phyloP scores from a whole-genome alignment of 1,140 invertebrate species.

The Sycophaga agraensis region DNA sequence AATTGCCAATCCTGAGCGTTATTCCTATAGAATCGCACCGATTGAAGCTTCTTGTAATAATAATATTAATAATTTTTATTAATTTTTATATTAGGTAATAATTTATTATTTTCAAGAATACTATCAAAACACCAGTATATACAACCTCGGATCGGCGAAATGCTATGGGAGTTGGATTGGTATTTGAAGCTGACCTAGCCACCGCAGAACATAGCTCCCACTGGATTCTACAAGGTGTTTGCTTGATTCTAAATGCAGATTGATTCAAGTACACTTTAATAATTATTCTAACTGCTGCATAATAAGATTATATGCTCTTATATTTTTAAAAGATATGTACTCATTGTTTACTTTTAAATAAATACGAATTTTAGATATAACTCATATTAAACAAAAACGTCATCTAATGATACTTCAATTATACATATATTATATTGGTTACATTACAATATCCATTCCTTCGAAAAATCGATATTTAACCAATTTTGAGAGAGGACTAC shows the following conservation, averaged over 20 bases:
- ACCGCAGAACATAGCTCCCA: constrained; percentile 79
- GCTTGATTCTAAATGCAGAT: constrained; percentile 81
- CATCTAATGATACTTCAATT: too few relatives aligned
- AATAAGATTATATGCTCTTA: too few relatives aligned
- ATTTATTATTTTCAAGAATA: constrained; percentile 65
- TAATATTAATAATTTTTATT: too few relatives aligned
- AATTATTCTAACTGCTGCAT: too few relatives aligned
- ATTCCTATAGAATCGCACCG: constrained; percentile 83
- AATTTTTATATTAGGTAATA: not conserved
- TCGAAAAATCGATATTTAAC: too few relatives aligned
- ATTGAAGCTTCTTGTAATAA: constrained; percentile 80
- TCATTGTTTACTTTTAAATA: too few relatives aligned
- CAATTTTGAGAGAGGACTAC: too few relatives aligned
- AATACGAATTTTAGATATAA: too few relatives aligned
- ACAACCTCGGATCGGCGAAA: constrained; percentile 81
- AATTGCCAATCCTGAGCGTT: constrained; percentile 79
- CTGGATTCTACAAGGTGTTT: constrained; percentile 87
- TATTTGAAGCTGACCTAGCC: constrained; percentile 83
- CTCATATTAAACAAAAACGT: too few relatives aligned
- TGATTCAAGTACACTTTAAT: constrained; percentile 34
- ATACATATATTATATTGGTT: too few relatives aligned
- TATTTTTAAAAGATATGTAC: too few relatives aligned
- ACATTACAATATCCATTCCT: too few relatives aligned
- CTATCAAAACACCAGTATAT: constrained; percentile 82
- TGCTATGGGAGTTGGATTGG: constrained; percentile 85